Base-by-base conservation (phyloP, 2,113 vertebrate species). In the Heliornis fulica region DNA sequence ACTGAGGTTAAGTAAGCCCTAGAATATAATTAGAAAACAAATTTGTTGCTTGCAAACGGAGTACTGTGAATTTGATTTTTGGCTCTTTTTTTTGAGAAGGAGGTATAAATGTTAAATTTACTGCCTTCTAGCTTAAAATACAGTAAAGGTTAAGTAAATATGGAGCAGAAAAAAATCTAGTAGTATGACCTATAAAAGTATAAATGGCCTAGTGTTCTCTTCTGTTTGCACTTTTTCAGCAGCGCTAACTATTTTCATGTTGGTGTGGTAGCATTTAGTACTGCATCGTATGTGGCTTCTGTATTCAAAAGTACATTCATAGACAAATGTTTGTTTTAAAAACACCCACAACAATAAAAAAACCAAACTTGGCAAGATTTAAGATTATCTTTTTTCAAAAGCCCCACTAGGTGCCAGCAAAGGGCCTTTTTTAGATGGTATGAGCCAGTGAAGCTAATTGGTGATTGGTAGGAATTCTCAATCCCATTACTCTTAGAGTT, bases 141-240 rank as follows among this genome's bases (percentile, higher is more conserved):
- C 90, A 89, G 90, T 83, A 90, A 98, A 97, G 97, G 97, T 98
- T 98, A 98, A 97, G 84, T 91, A 98, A 98, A 98, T 95, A 95
- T 17, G 60, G 82, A 93, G 87, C 83, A 97, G 84, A 96, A 97
- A 96, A 95, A 83, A 88, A 69, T 40, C 87, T 74, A 94, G 59
- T 92, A 96, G 94, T 95, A 70, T 97, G 97, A 93, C 95, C 70
- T 95, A 87, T 97, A 60, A 89, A 93, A 94, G 83, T 82, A 98
- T 96, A 98, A 97, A 97, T 92, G 80, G 91, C 50, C 78, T 74
- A 89, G 92, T 98, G 98, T 98, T 98, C 96, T 96, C 87, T 51
- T 50, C 68, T 97, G 89, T 79, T 77, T 93, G 93, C 79, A 32
- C 86, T 97, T 96, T 97, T 97, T 96, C 90, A 95, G 81, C 71